phyloP scores from a whole-genome alignment of 2,797 vertebrate genomes.

The Acanthiza pusilla region DNA sequence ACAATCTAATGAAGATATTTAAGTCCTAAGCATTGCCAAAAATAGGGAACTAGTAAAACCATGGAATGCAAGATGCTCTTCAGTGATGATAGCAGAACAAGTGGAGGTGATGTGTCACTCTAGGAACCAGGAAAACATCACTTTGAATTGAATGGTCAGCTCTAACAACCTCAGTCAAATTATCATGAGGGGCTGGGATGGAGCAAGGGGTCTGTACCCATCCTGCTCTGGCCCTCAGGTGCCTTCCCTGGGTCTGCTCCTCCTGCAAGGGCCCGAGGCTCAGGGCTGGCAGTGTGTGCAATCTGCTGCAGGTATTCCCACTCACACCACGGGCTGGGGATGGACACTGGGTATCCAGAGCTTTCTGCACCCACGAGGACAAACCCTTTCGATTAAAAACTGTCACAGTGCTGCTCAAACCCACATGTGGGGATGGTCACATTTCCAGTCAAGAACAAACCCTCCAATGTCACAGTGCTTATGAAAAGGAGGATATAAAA shows the following conservation, averaged over 20 bases:
- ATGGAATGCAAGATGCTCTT: neutral
- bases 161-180: neutral
- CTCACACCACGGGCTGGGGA: neutral
- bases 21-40: neutral
- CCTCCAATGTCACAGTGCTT: neutral
- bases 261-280: neutral
- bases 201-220: neutral
- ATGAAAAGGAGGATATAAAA: neutral
- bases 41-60: neutral
- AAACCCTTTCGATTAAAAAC: neutral
- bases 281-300: neutral
- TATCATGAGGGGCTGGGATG: neutral
- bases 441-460: neutral
- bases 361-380: neutral
- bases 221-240: accelerated
- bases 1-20: neutral
- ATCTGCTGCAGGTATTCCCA: neutral
- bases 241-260: neutral
- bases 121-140: neutral
- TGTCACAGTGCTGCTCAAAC: neutral
- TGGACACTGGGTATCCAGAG: neutral
- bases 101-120: neutral
- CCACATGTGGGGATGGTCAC: neutral
- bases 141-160: neutral
- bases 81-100: neutral